These are phyloP conservation scores for Natrix natrix DNA, from an alignment of 2,797 vertebrate genomes.

Conservation along the genomic window DNA sequence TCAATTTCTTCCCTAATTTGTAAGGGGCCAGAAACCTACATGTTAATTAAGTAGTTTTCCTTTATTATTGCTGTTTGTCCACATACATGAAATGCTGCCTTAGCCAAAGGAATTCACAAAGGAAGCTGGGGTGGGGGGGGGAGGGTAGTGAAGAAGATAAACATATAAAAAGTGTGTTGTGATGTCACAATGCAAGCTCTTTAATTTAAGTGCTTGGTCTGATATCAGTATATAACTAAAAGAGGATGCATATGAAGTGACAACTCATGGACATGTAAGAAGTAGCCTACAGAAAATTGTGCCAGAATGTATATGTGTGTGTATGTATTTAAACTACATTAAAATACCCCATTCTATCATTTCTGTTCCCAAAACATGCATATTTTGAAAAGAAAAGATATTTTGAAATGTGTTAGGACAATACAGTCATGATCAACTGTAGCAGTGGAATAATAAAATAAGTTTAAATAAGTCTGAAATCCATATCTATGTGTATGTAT, in stretches of 20 bases:
- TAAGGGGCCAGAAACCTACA: neutral
- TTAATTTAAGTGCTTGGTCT: neutral
- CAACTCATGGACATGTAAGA: neutral
- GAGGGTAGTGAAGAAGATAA: neutral
- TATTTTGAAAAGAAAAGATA: neutral
- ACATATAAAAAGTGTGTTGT: neutral
- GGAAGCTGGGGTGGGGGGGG: neutral
- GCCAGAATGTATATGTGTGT: neutral
- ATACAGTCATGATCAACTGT: neutral
- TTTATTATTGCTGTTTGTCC: neutral
- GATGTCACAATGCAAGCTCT: neutral
- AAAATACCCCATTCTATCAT: neutral
- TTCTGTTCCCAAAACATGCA: neutral
- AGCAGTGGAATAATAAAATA: neutral
- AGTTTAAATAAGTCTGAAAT: neutral
- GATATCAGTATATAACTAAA: neutral
- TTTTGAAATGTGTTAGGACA: neutral
- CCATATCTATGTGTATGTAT: neutral
- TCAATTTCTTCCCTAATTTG: neutral
- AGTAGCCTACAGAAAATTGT: neutral
- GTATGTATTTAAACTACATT: neutral
- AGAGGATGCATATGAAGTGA: neutral
- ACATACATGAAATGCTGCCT: neutral
- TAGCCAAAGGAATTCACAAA: neutral
- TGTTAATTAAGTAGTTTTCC: neutral